Percentiles rank a stretch among this genome's conserved stretches.
Evolutionary conservation across 2,888 invertebrate genomes (phyloP).

Genomic region (Molorchus minor): DNA sequence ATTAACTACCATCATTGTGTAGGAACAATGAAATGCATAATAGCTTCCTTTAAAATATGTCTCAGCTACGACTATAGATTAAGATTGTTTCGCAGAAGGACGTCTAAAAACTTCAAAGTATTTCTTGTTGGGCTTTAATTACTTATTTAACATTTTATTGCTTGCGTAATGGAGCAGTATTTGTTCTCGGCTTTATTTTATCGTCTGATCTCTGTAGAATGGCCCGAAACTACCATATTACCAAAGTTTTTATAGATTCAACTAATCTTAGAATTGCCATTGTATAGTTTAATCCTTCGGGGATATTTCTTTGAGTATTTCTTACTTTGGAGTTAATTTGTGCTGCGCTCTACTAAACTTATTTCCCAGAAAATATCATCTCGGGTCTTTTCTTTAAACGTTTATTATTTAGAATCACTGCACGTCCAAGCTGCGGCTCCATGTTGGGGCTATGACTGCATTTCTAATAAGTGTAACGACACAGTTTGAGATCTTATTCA

Average conservation of each 20-base stretch:
- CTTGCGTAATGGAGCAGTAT: conserved; percentile 47
- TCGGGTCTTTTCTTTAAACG: conserved; percentile 12
- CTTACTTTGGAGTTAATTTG: conserved; percentile 43
- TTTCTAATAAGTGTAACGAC: conserved; percentile 1
- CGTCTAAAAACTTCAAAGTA: conserved; percentile 39
- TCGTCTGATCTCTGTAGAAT: conserved; percentile 48
- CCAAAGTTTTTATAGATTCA: conserved; percentile 47
- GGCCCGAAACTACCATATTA: conserved; percentile 47
- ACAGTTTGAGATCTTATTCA: neutral
- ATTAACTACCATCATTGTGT: conserved; percentile 13
- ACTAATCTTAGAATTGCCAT: conserved; percentile 46
- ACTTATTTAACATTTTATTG: conserved; percentile 59
- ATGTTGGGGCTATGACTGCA: neutral
- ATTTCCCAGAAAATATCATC: conserved; percentile 16
- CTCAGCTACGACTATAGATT: conserved; percentile 31
- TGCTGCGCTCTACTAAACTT: conserved; percentile 18
- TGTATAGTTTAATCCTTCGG: conserved; percentile 43
- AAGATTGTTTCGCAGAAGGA: conserved; percentile 43
- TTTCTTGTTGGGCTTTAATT: conserved; percentile 54
- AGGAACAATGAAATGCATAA: conserved; percentile 21
- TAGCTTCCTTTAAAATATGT: conserved; percentile 30
- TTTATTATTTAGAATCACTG: conserved; percentile 18
- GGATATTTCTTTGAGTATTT: conserved; percentile 46
- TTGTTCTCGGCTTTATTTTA: conserved; percentile 50
- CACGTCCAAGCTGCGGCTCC: conserved; percentile 6